Conservation (phyloP, 1,140 invertebrate species). For the Brachionus plicatilis region DNA sequence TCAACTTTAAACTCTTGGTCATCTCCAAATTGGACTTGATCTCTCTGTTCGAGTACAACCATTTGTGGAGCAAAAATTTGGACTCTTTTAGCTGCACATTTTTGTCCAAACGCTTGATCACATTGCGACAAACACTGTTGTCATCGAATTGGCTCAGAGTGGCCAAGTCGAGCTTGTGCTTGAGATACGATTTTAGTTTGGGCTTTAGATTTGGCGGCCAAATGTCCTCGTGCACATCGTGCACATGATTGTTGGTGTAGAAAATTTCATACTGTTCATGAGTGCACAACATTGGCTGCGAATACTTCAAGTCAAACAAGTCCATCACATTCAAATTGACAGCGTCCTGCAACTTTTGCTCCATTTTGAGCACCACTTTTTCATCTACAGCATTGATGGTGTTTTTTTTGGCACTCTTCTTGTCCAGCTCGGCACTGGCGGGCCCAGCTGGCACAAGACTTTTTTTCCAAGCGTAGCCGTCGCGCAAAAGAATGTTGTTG, state of each 20-base stretch:
- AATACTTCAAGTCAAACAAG: slow-evolving; percentile 22
- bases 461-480: not conserved
- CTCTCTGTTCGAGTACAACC: slow-evolving; percentile 7
- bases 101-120: not conserved
- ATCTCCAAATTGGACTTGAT: slow-evolving; percentile 38
- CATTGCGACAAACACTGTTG: slow-evolving; percentile 2
- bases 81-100: not conserved
- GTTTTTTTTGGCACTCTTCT: not conserved
- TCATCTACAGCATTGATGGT: not conserved
- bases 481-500: not conserved
- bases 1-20: slow-evolving; percentile 64
- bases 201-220: not conserved
- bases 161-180: not conserved
- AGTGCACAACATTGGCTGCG: not conserved
- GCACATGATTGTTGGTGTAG: not conserved
- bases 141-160: slow-evolving; percentile 23
- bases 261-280: slow-evolving; percentile 17
- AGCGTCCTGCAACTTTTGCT: not conserved
- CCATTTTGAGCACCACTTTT: not conserved
- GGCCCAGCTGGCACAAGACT: not conserved
- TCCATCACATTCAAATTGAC: not conserved
- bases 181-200: not conserved
- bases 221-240: not conserved
- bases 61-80: slow-evolving; percentile 26
- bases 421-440: not conserved